Evolutionary conservation across 2,888 invertebrate species (phyloP).

Genomic region (Lasioglossum leucozonium): DNA sequence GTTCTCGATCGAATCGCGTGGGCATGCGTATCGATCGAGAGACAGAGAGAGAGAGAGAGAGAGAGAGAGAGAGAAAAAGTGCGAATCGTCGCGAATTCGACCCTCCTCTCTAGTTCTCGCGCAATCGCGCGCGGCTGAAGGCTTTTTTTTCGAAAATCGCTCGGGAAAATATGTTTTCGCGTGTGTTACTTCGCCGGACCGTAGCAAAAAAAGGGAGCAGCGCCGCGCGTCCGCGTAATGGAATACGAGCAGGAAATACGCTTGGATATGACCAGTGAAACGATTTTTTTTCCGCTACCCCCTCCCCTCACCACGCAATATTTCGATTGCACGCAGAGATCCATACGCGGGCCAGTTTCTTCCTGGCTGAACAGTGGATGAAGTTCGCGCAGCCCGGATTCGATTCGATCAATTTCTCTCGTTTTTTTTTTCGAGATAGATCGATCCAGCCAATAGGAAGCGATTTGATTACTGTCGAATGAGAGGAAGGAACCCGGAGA

Average conservation of each 20-base stretch:
- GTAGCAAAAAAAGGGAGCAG: conserved; percentile 6
- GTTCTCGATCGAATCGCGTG: conserved; percentile 27
- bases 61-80: background rate
- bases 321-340: background rate
- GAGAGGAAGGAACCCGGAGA: background rate
- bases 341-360: background rate
- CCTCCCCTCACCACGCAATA: background rate
- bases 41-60: background rate
- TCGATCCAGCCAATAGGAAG: conserved; percentile 10
- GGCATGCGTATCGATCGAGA: no score
- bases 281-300: background rate
- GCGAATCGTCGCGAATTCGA: background rate
- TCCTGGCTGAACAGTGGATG: background rate
- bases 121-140: background rate
- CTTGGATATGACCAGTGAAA: background rate
- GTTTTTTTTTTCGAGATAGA: background rate
- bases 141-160: conserved; percentile 33
- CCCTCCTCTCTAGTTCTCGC: background rate
- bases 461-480: background rate
- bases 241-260: conserved; percentile 22
- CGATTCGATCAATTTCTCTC: conserved; percentile 10
- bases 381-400: conserved; percentile 7
- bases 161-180: conserved; percentile 27
- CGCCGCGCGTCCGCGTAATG: conserved; percentile 3
- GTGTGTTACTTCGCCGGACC: conserved; percentile 23